Conservation (phyloP, 1,140 invertebrate genomes). For the Chionoecetes opilio region DNA sequence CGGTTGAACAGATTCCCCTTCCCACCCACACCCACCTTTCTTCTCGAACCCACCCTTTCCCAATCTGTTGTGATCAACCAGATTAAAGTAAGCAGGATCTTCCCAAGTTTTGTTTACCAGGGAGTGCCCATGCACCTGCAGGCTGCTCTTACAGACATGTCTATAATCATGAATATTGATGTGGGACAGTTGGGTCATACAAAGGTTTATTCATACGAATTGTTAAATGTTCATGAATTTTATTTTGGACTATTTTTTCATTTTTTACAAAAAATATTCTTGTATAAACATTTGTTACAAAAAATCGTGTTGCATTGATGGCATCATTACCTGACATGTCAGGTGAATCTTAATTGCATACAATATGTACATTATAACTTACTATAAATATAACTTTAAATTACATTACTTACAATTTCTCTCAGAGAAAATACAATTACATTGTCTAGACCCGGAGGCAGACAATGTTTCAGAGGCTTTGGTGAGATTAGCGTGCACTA, state of each 20-base stretch:
- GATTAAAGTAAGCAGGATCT: no score
- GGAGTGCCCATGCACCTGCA: no score
- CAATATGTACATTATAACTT: constrained; percentile 78
- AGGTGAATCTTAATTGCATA: constrained; percentile 53
- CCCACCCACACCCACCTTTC: not conserved
- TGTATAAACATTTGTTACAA: constrained; percentile 71
- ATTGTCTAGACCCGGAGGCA: not conserved
- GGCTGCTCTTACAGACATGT: no score
- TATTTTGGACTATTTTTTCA: constrained; percentile 44
- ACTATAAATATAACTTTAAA: constrained; percentile 76
- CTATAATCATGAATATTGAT: not conserved
- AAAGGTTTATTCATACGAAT: not conserved
- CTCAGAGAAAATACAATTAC: constrained; percentile 66
- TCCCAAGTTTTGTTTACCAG: no score
- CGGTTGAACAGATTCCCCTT: not conserved
- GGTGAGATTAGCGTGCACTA: constrained; percentile 69
- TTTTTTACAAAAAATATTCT: constrained; percentile 73
- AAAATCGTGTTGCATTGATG: constrained; percentile 72
- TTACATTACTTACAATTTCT: constrained; percentile 75
- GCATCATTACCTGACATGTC: constrained; percentile 42
- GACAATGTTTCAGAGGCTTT: constrained; percentile 61
- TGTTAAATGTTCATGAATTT: constrained; percentile 45
- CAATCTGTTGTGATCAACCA: not conserved
- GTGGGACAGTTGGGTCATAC: not conserved
- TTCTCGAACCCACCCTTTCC: not conserved